phyloP scores from a whole-genome alignment of 2,113 vertebrate genomes.

The Aptenodytes patagonicus region DNA sequence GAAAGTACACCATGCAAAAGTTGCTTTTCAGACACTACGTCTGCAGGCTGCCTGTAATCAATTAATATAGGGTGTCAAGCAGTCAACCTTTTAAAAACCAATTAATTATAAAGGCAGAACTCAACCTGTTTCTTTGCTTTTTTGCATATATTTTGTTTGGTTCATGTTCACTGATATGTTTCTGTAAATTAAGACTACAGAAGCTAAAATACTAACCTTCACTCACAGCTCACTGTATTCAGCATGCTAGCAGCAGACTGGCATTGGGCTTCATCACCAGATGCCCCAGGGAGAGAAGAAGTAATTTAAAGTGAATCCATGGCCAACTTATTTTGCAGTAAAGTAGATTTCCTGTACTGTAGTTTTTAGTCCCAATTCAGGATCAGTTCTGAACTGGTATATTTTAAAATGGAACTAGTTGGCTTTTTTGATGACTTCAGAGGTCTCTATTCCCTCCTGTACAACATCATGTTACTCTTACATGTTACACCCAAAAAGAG shows the following conservation, averaged over 20 bases:
- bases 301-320: background rate
- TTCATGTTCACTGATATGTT: background rate
- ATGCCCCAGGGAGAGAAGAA: background rate
- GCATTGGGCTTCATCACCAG: background rate
- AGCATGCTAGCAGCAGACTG: background rate
- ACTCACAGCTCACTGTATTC: background rate
- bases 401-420: background rate
- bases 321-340: slow-evolving; percentile 8
- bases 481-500: too few species aligned
- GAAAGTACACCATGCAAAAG: background rate
- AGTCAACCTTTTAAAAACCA: background rate
- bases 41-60: background rate
- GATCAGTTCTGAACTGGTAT: background rate
- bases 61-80: background rate
- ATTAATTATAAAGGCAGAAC: background rate
- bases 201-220: background rate
- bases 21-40: background rate
- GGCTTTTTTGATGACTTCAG: background rate
- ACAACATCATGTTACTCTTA: background rate
- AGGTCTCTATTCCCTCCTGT: background rate
- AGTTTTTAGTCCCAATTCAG: background rate
- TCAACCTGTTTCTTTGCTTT: background rate
- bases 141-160: background rate
- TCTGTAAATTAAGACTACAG: background rate
- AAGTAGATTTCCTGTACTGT: background rate